Base-by-base conservation (phyloP, 2,888 invertebrate species). In the Chymomyza amoena region DNA sequence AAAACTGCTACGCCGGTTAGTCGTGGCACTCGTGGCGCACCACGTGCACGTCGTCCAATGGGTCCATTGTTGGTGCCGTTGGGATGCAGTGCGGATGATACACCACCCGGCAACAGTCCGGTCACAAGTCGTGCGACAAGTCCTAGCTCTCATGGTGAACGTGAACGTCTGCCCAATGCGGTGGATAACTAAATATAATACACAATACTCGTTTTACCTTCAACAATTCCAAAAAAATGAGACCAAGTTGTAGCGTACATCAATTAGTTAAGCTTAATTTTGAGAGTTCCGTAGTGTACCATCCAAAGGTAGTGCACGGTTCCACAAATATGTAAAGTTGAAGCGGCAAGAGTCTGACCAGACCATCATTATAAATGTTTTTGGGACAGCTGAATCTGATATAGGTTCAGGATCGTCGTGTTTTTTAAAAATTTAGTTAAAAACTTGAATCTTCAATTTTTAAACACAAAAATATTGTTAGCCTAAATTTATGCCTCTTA, bases 1-100 rank as follows among this genome's bases (percentile, higher is more conserved):
- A 93, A 94, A 82, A 95, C 95, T 0, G 92, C 93, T 9, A 95
- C 95, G 0, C 95, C 95, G 0, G 92, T 93, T 0, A 93, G 95
- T 87, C 93, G 94, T 71, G 95, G 95, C 7, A 92, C 93, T 32
- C 93, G 95, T 20, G 93, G 93, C 2, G 91, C 93, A 3, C 93
- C 93, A 63, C 90, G 94, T 57, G 93, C 93, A 4, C 92, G 94
- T 10, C 93, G 93, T 80, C 93, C 93, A 1, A 93, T 93, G 52
- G 91, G 92, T 1, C 91, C 91, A 3, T 71, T 92, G 39, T 85
- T 91, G 6, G 92, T 92, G 20, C 92, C 92, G 0, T 65, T 92
- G 28, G 91, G 92, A 0, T 90, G 90, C 61, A 91, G 90, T 79
- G 91, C 91, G 5, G 88, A 89, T 45, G 90, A 88, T 36, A 91